These are phyloP conservation scores for Chloropsis hardwickii DNA, from an alignment of 2,113 vertebrate species.

Conservation along the genomic window DNA sequence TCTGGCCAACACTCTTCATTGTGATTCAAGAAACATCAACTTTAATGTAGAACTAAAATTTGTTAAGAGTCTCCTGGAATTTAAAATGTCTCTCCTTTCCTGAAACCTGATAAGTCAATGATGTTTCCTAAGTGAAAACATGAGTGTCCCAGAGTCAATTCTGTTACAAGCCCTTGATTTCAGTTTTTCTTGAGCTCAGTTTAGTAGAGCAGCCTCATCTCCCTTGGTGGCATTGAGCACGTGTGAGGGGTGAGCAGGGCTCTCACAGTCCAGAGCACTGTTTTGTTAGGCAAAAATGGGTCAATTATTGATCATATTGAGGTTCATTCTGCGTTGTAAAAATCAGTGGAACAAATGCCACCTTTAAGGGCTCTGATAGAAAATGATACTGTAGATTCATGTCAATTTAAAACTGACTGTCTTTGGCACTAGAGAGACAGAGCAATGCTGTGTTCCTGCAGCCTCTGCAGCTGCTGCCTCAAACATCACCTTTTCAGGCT, in stretches of 20 bases:
- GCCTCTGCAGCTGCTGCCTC: neutral
- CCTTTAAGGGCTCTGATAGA: neutral
- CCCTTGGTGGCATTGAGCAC: neutral
- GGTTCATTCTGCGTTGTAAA: neutral
- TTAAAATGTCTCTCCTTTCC: neutral
- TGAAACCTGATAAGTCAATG: neutral
- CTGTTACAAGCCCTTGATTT: neutral
- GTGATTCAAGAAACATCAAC: neutral
- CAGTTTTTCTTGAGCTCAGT: neutral
- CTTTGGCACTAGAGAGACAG: neutral
- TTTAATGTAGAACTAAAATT: neutral
- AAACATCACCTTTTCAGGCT: neutral
- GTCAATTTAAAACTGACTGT: neutral
- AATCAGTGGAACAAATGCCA: neutral
- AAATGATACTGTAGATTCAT: neutral
- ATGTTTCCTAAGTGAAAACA: neutral
- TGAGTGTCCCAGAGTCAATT: neutral
- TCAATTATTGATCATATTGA: neutral
- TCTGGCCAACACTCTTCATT: neutral
- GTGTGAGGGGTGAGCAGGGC: neutral
- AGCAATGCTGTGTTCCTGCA: neutral
- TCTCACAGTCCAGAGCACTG: fast-evolving
- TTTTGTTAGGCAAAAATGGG: fast-evolving
- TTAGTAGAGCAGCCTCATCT: neutral
- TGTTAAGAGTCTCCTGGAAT: neutral